A percentile compares a stretch with the other conserved stretches of the same genome.
phyloP scores from a whole-genome alignment of 2,888 invertebrate species.

The Brachyptera putata region DNA sequence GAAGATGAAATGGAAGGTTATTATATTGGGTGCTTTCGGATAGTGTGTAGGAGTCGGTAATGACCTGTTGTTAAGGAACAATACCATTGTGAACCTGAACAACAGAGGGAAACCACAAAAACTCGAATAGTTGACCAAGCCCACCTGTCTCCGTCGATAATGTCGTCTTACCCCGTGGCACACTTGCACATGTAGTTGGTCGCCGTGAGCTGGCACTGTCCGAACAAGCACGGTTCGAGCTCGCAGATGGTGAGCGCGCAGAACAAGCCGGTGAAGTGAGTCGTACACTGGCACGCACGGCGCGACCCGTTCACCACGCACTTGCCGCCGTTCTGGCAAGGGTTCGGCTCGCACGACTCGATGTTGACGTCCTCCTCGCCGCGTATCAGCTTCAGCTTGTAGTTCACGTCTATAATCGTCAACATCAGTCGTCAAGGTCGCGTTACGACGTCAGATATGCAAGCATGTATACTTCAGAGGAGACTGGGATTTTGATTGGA shows the following conservation, averaged over 20 bases:
- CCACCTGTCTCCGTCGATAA: too few species aligned
- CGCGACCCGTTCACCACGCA: slow-evolving; percentile 55
- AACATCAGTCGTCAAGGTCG: not conserved
- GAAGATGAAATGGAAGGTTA: too few species aligned
- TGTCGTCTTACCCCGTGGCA: slow-evolving; percentile 52
- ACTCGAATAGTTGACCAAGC: too few species aligned
- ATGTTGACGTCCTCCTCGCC: slow-evolving; percentile 54
- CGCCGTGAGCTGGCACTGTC: slow-evolving; percentile 55
- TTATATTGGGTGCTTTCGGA: too few species aligned
- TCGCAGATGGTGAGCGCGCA: slow-evolving; percentile 74
- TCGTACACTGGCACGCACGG: slow-evolving; percentile 54
- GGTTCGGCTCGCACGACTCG: slow-evolving; percentile 69
- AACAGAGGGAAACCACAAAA: too few species aligned
- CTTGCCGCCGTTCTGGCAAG: slow-evolving; percentile 65
- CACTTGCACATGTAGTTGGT: slow-evolving; percentile 59
- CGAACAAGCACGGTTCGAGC: slow-evolving; percentile 63
- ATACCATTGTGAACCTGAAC: too few species aligned
- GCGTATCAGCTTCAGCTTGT: slow-evolving; percentile 59
- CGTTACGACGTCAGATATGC: not conserved
- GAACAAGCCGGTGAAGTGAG: slow-evolving; percentile 57
- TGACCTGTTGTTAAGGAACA: too few species aligned
- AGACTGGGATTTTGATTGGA: not conserved
- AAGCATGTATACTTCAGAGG: too few species aligned
- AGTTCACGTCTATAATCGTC: slow-evolving; percentile 58
- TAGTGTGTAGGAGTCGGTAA: too few species aligned